Evolutionary conservation across 1,140 invertebrate species (phyloP), one percentile per base, ranked within the genome.

Genomic region (Trichomalopsis sarcophagae): DNA sequence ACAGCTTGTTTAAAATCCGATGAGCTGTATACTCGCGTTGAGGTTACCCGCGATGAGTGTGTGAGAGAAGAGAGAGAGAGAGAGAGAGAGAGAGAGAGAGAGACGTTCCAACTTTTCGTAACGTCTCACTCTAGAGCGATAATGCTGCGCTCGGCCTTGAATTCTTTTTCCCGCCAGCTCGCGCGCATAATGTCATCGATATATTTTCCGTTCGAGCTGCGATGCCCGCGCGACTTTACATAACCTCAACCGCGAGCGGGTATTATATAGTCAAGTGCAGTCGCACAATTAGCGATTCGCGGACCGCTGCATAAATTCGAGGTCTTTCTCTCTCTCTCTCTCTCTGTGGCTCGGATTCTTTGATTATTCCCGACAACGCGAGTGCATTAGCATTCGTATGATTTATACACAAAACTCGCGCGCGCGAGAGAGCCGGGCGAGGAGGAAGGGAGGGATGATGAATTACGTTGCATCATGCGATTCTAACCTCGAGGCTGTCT

Each of bases 401-500:
- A 75, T 82, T 76, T 66, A 47, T 81, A 66, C 44, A 68, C 55
- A 62, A n/a, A 62, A n/a, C 55, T 21, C 36, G 73, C 73, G n/a
- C 44, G 17, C 14, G 66, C 11, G 17, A 71, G 78, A 73, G 21
- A 73, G 36, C 27, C 27, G 27, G 27, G 27, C 27, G 27, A 27
- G 69, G 66, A 47, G 74, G 50, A 21, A 36, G 74, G n/a, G 23
- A 30, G 62, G 23, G 44, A 47, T 73, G 82, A 84, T 84, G 76
- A 84, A 84, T 84, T 73, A 62, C 76, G 68, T 71, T 71, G 68
- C 75, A 84, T 84, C 82, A 79, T 84, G 82, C 75, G 27, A 79
- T 66, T 79, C 66, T 79, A 79, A 79, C 62, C 82, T 84, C 76
- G 82, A 79, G 68, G 66, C 82, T 79, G 66, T 73, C 62, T 84